Evolutionary conservation across 2,113 vertebrate species (phyloP).

Genomic region (Bubalus kerabau): DNA sequence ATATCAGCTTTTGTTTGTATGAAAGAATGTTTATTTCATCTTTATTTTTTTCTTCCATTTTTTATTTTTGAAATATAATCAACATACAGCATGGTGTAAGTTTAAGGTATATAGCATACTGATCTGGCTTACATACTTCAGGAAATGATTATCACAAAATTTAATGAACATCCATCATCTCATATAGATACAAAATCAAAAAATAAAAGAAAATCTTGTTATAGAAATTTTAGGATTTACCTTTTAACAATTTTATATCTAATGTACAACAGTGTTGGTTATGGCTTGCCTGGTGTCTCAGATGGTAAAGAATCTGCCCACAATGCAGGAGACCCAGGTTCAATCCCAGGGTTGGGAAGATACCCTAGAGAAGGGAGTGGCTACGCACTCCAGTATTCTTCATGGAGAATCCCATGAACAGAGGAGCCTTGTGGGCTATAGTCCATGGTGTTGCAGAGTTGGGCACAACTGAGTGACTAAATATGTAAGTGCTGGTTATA

Average conservation of each 20-base stretch:
- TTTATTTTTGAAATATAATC: neutral
- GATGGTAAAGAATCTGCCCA: neutral
- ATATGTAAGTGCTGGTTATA: neutral
- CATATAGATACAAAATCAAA: neutral
- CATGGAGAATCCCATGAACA: neutral
- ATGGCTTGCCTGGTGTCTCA: neutral
- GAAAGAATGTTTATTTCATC: neutral
- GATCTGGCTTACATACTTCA: neutral
- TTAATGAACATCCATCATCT: neutral
- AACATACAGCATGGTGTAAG: neutral
- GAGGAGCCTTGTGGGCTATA: neutral
- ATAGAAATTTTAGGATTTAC: neutral
- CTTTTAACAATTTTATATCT: neutral
- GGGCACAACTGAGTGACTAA: neutral
- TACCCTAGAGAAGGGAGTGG: neutral
- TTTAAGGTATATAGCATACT: neutral
- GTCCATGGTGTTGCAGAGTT: neutral
- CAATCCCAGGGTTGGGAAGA: neutral
- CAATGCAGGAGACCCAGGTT: neutral
- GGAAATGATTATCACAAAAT: neutral
- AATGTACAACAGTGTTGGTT: neutral
- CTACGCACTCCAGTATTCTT: neutral
- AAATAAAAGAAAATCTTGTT: neutral
- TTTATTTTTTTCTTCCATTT: neutral
- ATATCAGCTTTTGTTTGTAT: neutral